Evolutionary conservation across 2,888 invertebrate species (phyloP), one percentile per base, ranked within the genome.

Genomic region (Pantelozetes paolii): DNA sequence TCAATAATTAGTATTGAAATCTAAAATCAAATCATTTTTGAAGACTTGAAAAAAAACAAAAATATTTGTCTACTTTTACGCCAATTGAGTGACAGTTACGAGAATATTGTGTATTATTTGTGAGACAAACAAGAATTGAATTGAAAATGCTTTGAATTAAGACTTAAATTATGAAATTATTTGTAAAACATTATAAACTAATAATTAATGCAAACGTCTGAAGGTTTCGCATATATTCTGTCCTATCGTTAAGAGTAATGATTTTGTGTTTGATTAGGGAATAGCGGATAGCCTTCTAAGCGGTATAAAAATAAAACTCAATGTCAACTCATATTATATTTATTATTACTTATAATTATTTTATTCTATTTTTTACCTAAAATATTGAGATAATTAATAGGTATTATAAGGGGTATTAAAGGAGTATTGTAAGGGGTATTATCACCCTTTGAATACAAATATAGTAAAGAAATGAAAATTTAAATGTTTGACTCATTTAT

Each of bases 271-370:
- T 54, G 20, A 54, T 54, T 54, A 54, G 20, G 3, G 15, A 48
- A n/a, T 48, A 48, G n/a, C n/a, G 23, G 54, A 59, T 59, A 59
- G 30, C 59, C 59, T 59, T 59, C 59, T 26, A 26, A 28, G 1
- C 5, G 26, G 30, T 28, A 30, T 30, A 59, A 59, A 59, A 59
- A 59, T 15, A 59, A 30, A 54, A 54, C 15, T 59, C 59, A 59
- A 59, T 59, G 59, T 59, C 59, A 59, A 30, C 59, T 59, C 50
- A 59, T 59, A 59, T 59, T n/a, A n/a, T n/a, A n/a, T n/a, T n/a
- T n/a, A n/a, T 59, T 59, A 59, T 59, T 59, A 8, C 59, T 59
- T 59, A 59, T 59, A 59, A 59, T 59, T 59, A 59, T 59, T 59
- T 59, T 59, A 59, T 59, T 28, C 26, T 15, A 30, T 59, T 59